These are phyloP conservation scores for Caloenas nicobarica DNA, from an alignment of 2,113 vertebrate species.

Conservation along the genomic window DNA sequence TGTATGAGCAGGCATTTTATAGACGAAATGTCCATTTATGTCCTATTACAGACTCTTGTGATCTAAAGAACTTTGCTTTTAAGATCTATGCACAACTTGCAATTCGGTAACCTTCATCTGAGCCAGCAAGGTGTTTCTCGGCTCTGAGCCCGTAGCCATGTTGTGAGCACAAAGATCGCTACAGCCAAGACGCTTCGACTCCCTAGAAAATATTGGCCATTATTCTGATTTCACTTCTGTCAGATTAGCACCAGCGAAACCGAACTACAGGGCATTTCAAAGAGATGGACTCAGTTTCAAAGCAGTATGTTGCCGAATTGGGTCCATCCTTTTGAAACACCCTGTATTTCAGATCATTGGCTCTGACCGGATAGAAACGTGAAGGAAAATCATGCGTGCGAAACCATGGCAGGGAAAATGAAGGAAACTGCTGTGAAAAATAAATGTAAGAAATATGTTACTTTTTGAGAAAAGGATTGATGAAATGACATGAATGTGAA, in stretches of 20 bases:
- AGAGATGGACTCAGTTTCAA: no score
- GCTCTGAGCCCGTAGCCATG: background rate
- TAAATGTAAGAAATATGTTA: fast-evolving
- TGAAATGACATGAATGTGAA: background rate
- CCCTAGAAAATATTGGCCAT: background rate
- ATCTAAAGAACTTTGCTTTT: constrained; percentile 55
- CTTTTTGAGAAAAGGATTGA: background rate
- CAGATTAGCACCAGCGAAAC: background rate
- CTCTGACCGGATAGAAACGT: background rate
- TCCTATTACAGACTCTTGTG: constrained; percentile 32
- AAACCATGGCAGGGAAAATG: background rate
- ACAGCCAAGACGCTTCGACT: background rate
- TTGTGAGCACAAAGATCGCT: background rate
- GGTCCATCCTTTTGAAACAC: no score
- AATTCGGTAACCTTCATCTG: background rate
- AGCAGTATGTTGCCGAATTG: no score
- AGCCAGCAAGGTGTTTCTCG: background rate
- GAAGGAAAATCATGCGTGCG: background rate
- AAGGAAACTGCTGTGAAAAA: background rate
- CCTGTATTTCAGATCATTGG: no score
- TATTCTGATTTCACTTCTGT: background rate
- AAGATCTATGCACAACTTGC: background rate
- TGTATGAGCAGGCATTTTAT: constrained; percentile 36
- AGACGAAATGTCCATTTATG: constrained; percentile 52
- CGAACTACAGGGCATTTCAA: no score